Base-by-base conservation (phyloP, 1,140 invertebrate genomes). In the Leptopilina boulardi region DNA sequence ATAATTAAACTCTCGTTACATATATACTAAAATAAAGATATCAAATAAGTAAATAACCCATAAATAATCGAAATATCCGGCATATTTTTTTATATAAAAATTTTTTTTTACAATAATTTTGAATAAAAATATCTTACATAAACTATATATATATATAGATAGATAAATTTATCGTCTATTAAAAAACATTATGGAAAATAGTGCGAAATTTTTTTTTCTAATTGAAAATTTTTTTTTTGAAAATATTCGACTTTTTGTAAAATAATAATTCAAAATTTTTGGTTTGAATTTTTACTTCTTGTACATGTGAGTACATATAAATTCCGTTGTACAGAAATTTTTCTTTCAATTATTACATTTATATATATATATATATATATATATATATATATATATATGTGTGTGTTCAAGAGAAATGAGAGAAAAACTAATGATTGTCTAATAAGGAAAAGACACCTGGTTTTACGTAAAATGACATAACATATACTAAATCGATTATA, bases 391-490 rank as follows among this genome's bases (percentile, higher is more conserved):
- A n/a, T n/a, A n/a, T n/a, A n/a, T n/a, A n/a, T n/a, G n/a, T n/a
- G n/a, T n/a, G n/a, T 30, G 26, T 66, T 30, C 11, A 1, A 13
- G 2, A 34, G 26, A 30, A 66, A 66, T 30, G 13, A 66, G 13
- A 30, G 21, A 66, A 66, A 66, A 66, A 34, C 26, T 13, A 30
- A n/a, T 34, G 26, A 30, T 66, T 30, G 59, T 66, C 59, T 66
- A 66, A 66, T 66, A 66, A 66, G 59, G 59, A 8, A 66, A 66
- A 66, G 21, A 66, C 59, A 66, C 59, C 26, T 66, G 6, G 59
- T 66, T 66, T 66, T 66, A 66, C 59, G 59, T 34, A 30, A 66
- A 30, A 23, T 66, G 59, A 66, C 59, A 66, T 66, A 66, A 30
- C 59, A n/a, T n/a, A n/a, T 66, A 15, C 26, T 30, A 23, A 59